Base-by-base conservation (phyloP, 2,797 vertebrate genomes). In the Chloroceryle inda region DNA sequence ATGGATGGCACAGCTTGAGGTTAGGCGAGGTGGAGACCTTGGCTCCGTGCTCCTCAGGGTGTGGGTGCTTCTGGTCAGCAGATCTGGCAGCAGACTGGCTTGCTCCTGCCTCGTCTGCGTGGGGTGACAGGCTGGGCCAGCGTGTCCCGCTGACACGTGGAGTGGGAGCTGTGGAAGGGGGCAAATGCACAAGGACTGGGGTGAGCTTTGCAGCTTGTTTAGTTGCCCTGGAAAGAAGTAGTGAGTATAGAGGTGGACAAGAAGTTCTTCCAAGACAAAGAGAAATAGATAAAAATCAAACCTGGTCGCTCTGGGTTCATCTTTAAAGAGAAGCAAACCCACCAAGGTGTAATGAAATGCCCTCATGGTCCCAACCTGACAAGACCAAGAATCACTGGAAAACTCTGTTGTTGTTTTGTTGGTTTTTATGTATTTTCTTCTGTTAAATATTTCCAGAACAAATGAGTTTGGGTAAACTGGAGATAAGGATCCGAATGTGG, bases 1-100 rank as follows among this genome's bases (percentile, higher is more conserved):
- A 0, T 2, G 7, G 35, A 6, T 3, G 26, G 17, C 31, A 2
- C 0, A 0, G 40, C 29, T 47, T 4, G 3, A 1, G 33, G 3
- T 6, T 2, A 5, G 31, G 55, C 27, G 10, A 8, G 47, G 47
- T 11, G 42, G 40, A 1, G 56, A 12, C n/a, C 50, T 44, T 2
- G 3, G 64, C 64, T 12, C 56, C 5, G 1, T 4, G 35, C 35
- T 23, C 31, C 49, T 3, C 2, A 13, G 55, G n/a, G 7, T 50
- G 18, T 20, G 53, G 19, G 53, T 55, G 53, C 53, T 21, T 31
- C 53, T n/a, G 50, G n/a, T 40, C 47, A 3, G 49, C 5, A 4
- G n/a, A 6, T 47, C 20, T 0, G 5, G 6, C 27, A 5, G 33
- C 29, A 31, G 12, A 35, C 11, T 3, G 38, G 13, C 13, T 17